A percentile compares a stretch with the other conserved stretches of the same genome.
Conservation (phyloP, 2,888 invertebrate species). For the Sabellastarte sp. region DNA sequence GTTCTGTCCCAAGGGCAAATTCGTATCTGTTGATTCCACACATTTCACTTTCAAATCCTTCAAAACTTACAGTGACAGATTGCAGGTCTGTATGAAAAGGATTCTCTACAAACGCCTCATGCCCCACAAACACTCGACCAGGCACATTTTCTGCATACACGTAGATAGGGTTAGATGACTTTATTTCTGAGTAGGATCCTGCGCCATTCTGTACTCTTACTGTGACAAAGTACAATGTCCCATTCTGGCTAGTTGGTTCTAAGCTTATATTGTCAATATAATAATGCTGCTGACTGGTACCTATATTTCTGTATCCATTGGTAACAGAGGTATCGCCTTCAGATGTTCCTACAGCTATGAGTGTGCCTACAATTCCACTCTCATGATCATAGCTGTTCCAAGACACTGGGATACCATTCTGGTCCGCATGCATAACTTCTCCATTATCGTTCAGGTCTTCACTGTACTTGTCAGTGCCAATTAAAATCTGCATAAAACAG, state of each 20-base stretch:
- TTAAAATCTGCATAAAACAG: background rate
- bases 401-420: background rate
- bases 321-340: background rate
- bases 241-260: background rate
- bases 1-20: background rate
- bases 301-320: background rate
- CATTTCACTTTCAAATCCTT: background rate
- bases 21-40: background rate
- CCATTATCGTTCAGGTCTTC: background rate
- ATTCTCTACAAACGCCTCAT: background rate
- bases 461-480: background rate
- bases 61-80: background rate
- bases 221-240: background rate
- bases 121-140: background rate
- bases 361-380: background rate
- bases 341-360: background rate
- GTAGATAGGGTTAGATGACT: background rate
- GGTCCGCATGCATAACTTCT: constrained; percentile 3
- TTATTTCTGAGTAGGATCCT: background rate
- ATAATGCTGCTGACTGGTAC: background rate
- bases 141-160: constrained; percentile 2
- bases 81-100: background rate
- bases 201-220: background rate
- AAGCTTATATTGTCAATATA: background rate
- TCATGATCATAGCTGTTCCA: constrained; percentile 1